A percentile compares a stretch with the other conserved stretches of the same genome.
Evolutionary conservation across 2,888 invertebrate species (phyloP).

Genomic region (Hyppa rectilinea): DNA sequence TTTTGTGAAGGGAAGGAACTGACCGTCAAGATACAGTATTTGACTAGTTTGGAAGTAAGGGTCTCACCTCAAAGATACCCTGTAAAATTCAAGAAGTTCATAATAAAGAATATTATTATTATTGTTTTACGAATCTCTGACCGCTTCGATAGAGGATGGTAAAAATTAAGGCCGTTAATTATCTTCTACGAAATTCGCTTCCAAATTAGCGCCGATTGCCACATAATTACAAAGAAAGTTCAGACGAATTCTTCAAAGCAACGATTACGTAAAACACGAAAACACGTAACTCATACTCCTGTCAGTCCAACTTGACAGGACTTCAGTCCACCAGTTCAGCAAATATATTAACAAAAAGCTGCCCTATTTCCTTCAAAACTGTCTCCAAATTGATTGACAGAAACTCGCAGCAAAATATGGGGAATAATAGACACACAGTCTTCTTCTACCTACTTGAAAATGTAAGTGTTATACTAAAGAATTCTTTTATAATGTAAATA

Average conservation of each 20-base stretch:
- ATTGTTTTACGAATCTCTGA: neutral
- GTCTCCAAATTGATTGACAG: slow-evolving; percentile 61
- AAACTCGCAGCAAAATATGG: slow-evolving; percentile 12
- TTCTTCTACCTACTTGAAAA: slow-evolving; percentile 43
- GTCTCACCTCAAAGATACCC: no score
- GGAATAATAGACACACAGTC: slow-evolving; percentile 18
- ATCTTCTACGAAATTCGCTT: neutral
- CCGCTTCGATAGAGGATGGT: neutral
- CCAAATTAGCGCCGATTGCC: neutral
- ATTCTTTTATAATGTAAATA: slow-evolving; percentile 78
- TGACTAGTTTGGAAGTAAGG: no score
- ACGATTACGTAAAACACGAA: slow-evolving; percentile 30
- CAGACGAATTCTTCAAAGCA: neutral
- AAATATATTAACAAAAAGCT: slow-evolving; percentile 34
- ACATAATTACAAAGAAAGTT: neutral
- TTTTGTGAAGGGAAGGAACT: no score
- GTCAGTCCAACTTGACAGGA: slow-evolving; percentile 36
- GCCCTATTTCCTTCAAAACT: slow-evolving; percentile 42
- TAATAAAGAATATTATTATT: no score
- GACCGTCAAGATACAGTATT: no score
- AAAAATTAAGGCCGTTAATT: neutral
- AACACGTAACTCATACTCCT: slow-evolving; percentile 8
- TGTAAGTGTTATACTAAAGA: slow-evolving; percentile 64
- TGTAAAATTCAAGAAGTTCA: no score
- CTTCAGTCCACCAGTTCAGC: slow-evolving; percentile 8